Percentiles rank a stretch among this genome's conserved stretches.
These are phyloP conservation scores for Homarus americanus DNA, from an alignment of 1,140 invertebrate genomes.

Conservation along the genomic window DNA sequence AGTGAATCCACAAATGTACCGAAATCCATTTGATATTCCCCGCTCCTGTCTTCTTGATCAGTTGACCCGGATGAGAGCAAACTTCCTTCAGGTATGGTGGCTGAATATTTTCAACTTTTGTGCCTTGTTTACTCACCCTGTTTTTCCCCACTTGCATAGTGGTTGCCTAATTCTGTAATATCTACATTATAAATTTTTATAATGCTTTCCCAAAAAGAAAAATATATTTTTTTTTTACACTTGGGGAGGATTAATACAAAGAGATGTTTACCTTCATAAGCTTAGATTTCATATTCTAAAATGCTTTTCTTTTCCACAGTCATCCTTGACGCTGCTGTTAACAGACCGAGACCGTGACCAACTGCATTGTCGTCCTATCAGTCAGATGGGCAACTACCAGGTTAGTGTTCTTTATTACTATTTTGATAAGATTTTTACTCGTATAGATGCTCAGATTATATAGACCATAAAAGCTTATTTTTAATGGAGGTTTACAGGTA, in stretches of 20 bases:
- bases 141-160: background rate
- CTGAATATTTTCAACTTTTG: background rate
- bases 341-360: slow-evolving; percentile 82
- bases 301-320: slow-evolving; percentile 42
- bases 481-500: too few relatives aligned
- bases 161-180: background rate
- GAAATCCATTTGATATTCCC: slow-evolving; percentile 97
- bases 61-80: slow-evolving; percentile 94
- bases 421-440: background rate
- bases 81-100: slow-evolving; percentile 91
- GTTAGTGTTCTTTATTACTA: slow-evolving; percentile 34
- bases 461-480: too few relatives aligned
- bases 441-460: too few relatives aligned
- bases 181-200: slow-evolving; percentile 7
- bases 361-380: slow-evolving; percentile 95
- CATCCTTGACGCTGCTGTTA: slow-evolving; percentile 72
- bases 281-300: background rate
- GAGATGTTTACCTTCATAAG: too few relatives aligned
- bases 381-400: slow-evolving; percentile 99
- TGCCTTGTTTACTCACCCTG: too few relatives aligned
- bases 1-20: slow-evolving; percentile 86
- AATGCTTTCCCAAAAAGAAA: too few relatives aligned
- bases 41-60: slow-evolving; percentile 93
- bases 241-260: too few relatives aligned
- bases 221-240: too few relatives aligned